Evolutionary conservation across 2,797 vertebrate genomes (phyloP), one percentile per base, ranked within the genome.

Genomic region (Eupleurogrammus muticus): DNA sequence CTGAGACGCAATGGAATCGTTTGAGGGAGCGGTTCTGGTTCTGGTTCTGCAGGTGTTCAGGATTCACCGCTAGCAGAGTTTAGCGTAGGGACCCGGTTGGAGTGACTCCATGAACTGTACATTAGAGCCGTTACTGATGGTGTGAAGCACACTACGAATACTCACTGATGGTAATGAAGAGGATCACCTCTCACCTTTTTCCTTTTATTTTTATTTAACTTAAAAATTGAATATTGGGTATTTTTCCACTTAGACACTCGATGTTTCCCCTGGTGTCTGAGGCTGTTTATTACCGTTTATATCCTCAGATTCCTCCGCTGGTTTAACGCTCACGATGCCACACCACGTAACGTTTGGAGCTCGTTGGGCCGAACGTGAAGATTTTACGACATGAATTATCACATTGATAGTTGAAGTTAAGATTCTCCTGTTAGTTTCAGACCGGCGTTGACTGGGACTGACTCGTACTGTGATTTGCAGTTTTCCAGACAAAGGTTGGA

Each of bases 1-100:
- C 82, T 95, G 84, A 94, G 48, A 13, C 10, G 48, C 0, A 1
- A 34, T 0, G 8, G 40, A n/a, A n/a, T n/a, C n/a, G n/a, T n/a
- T n/a, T n/a, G n/a, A n/a, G n/a, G n/a, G n/a, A n/a, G n/a, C n/a
- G n/a, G 55, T 46, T 28, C 6, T 28, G 3, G 10, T 34, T 75
- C 48, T 10, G 28, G 23, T 56, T 5, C 17, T 48, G 28, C 51
- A 44, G 4, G 44, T 46, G 61, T 61, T 70, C 53, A 70, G 6
- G 60, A 57, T 70, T 10, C 38, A 13, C 54, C 56, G 21, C 61
- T 23, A 1, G 38, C 68, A 35, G 21, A 58, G 53, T 49, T 68
- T 40, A 36, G 76, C n/a, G 70, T 20, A 48, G 60, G 16, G 38
- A 21, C 10, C 53, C 50, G 59, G 8, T 23, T 34, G 47, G 12